Percentiles rank a stretch among this genome's conserved stretches.
These are phyloP conservation scores for Plemyria rubiginata DNA, from an alignment of 2,888 invertebrate genomes.

Conservation along the genomic window DNA sequence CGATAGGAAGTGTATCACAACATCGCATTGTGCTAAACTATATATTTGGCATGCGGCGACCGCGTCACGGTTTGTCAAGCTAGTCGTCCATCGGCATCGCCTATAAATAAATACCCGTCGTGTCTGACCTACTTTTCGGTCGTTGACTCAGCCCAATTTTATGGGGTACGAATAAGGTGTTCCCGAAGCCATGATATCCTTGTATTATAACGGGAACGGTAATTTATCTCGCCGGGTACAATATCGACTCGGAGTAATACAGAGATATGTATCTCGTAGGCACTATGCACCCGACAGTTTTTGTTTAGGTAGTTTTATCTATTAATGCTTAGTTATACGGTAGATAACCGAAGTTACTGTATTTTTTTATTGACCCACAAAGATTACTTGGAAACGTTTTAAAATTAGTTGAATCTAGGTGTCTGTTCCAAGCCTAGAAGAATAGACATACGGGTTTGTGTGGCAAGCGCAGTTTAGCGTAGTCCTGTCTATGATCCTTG, in stretches of 20 bases:
- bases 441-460: no score
- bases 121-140: conserved; percentile 62
- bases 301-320: no score
- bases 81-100: conserved; percentile 48
- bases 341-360: no score
- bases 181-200: conserved; percentile 26
- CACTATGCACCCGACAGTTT: not conserved
- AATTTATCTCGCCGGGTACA: no score
- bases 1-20: conserved; percentile 15
- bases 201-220: not conserved
- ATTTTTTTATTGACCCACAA: no score
- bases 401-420: no score
- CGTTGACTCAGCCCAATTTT: conserved; percentile 54
- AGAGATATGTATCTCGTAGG: conserved; percentile 1
- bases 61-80: conserved; percentile 50
- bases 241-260: no score
- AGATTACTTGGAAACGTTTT: no score
- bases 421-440: no score
- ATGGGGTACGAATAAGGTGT: conserved; percentile 48
- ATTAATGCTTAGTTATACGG: no score
- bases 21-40: conserved; percentile 6
- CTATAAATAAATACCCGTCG: conserved; percentile 60
- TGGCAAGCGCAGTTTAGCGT: no score
- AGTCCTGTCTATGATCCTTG: no score
- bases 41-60: conserved; percentile 27